Percentiles rank a stretch among this genome's conserved stretches.
These are phyloP conservation scores for Sycophila texana DNA, from an alignment of 2,888 invertebrate genomes.

Conservation along the genomic window DNA sequence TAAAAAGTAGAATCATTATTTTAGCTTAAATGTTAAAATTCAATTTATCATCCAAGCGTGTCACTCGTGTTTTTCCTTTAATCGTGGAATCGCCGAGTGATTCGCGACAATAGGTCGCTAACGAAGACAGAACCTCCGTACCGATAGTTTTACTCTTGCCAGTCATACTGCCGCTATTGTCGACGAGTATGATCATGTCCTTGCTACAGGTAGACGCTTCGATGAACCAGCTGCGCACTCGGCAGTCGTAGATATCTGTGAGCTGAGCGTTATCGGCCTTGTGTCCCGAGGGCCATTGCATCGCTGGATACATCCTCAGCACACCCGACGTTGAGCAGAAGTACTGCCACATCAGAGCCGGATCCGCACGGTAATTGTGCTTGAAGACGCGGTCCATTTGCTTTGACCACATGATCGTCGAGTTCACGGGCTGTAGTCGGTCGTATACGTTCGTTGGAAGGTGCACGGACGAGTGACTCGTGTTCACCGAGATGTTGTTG, in stretches of 20 bases:
- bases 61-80: too few relatives aligned
- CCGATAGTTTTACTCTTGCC: slow-evolving; percentile 83
- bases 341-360: slow-evolving; percentile 96
- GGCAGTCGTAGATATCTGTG: slow-evolving; percentile 92
- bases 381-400: slow-evolving; percentile 88
- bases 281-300: slow-evolving; percentile 65
- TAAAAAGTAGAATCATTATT: too few relatives aligned
- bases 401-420: slow-evolving; percentile 94
- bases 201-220: slow-evolving; percentile 98
- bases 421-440: slow-evolving; percentile 79
- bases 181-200: slow-evolving; percentile 95
- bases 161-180: slow-evolving; percentile 97
- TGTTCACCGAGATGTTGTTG: slow-evolving; percentile 89
- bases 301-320: slow-evolving; percentile 91
- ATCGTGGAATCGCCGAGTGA: too few relatives aligned
- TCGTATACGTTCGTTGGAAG: slow-evolving; percentile 96
- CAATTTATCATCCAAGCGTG: too few relatives aligned
- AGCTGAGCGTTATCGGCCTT: slow-evolving; percentile 56
- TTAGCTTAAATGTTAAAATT: too few relatives aligned
- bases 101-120: too few relatives aligned
- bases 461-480: slow-evolving; percentile 90
- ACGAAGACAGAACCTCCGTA: slow-evolving; percentile 47
- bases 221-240: slow-evolving; percentile 96
- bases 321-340: slow-evolving; percentile 97
- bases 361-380: slow-evolving; percentile 89